Evolutionary conservation across 2,888 invertebrate species (phyloP).

Genomic region (Hylaea fasciaria): DNA sequence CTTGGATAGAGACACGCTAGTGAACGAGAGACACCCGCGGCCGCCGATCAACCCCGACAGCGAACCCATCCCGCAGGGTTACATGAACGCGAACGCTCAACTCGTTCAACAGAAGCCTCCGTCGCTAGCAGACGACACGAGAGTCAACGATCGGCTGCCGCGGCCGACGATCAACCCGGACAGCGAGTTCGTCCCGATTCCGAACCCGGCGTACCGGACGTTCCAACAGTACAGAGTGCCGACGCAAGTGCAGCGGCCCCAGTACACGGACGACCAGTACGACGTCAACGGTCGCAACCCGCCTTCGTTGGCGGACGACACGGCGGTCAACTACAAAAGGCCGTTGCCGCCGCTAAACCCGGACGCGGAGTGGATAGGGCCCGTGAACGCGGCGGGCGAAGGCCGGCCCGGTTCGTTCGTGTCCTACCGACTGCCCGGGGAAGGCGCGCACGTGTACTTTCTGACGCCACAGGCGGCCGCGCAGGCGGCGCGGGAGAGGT

Average conservation of each 20-base stretch:
- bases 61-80: slow-evolving; percentile 74
- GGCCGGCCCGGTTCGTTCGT: slow-evolving; percentile 87
- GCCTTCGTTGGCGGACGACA: slow-evolving; percentile 77
- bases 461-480: slow-evolving; percentile 88
- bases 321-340: slow-evolving; percentile 84
- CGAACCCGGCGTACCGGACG: slow-evolving; percentile 73
- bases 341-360: slow-evolving; percentile 84
- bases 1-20: slow-evolving; percentile 87
- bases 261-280: slow-evolving; percentile 72
- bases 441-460: slow-evolving; percentile 92
- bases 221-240: slow-evolving; percentile 66
- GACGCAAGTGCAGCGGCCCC: slow-evolving; percentile 66
- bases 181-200: slow-evolving; percentile 86
- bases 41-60: slow-evolving; percentile 89
- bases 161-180: slow-evolving; percentile 88
- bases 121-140: slow-evolving; percentile 86
- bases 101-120: slow-evolving; percentile 69
- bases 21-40: slow-evolving; percentile 88
- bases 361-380: slow-evolving; percentile 85
- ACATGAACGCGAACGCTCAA: slow-evolving; percentile 51
- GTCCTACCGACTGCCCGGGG: slow-evolving; percentile 90
- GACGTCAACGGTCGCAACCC: slow-evolving; percentile 62
- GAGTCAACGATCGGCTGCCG: slow-evolving; percentile 89
- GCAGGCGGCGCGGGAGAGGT: slow-evolving; percentile 65
- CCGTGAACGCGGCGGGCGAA: slow-evolving; percentile 76